Evolutionary conservation across 2,888 invertebrate genomes (phyloP), one percentile per base, ranked within the genome.

Genomic region (Drosophila neonasuta): DNA sequence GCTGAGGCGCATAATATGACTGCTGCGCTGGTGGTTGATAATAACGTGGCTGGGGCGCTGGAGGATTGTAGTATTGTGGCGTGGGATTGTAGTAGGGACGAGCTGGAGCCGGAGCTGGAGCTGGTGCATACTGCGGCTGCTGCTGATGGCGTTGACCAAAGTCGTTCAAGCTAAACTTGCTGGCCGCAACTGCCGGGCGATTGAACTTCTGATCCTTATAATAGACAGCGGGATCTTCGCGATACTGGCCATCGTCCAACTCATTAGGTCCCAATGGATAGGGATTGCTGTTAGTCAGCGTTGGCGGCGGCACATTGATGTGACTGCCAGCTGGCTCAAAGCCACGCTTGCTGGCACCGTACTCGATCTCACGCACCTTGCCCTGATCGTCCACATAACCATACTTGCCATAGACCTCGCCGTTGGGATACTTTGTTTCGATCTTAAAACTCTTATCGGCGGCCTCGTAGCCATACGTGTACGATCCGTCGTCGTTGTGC

Each of bases 381-480:
- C 97, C 97, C 24, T 91, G 92, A 83, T 95, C 96, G 78, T 97
- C 97, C 1, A 96, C 93, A 89, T 96, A 97, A n/a, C 97, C 97
- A 86, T 97, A 97, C 89, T 97, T 97, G 65, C 97, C 97, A 54
- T 94, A 95, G 0, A 97, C 96, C 85, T 96, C 96, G 0, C 97
- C 97, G 48, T 93, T 94, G 0, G 95, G 93, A 83, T 95, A 95
- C 90, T 96, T 97, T 1, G 96, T 96, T 90, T 97, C 97, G 71
- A 97, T 96, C 91, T 96, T 96, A 92, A 95, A 96, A 51, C 95
- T 94, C 9, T 96, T 96, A 87, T 97, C 97, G 0, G 96, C 97
- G 0, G 94, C 95, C 90, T 97, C 97, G 90, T 96, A 97, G 0
- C 96, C 97, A 87, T 95, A 97, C 81, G 96, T 96, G 91, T 97